phyloP scores from a whole-genome alignment of 2,888 invertebrate species.

The Microplitis manilae region DNA sequence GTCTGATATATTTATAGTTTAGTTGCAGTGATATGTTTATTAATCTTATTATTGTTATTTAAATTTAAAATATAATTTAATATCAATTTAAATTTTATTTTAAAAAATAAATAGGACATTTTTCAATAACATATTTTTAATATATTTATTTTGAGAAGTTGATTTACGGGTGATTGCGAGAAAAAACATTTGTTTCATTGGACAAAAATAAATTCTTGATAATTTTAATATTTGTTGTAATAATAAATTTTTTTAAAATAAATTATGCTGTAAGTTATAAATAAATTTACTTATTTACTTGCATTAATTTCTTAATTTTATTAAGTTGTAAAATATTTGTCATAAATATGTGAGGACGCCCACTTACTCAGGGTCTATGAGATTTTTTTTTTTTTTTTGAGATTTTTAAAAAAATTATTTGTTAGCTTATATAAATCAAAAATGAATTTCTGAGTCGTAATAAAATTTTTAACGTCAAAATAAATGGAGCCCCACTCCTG shows the following conservation, averaged over 20 bases:
- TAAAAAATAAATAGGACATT: not conserved
- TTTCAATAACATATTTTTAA: not conserved
- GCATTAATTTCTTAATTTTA: not conserved
- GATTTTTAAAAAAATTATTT: too few relatives aligned
- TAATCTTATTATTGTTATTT: not conserved
- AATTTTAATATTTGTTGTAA: not conserved
- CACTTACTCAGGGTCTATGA: too few relatives aligned
- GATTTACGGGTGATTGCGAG: not conserved
- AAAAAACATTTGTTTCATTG: not conserved
- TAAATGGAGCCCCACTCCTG: too few relatives aligned
- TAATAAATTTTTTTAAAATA: not conserved
- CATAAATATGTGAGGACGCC: too few relatives aligned
- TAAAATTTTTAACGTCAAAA: too few relatives aligned
- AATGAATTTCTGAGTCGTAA: too few relatives aligned
- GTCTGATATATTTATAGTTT: slow-evolving; percentile 16
- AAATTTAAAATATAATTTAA: not conserved
- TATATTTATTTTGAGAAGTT: not conserved
- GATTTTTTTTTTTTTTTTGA: too few relatives aligned
- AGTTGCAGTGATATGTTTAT: not conserved
- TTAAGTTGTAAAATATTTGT: too few relatives aligned
- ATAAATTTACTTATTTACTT: slow-evolving; percentile 8
- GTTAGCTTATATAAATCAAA: too few relatives aligned
- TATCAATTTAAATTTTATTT: too few relatives aligned
- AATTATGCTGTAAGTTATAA: slow-evolving; percentile 36
- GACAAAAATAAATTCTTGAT: not conserved